A percentile compares a stretch with the other conserved stretches of the same genome.
These are phyloP conservation scores for Villa cingulata DNA, from an alignment of 2,888 invertebrate species.

Conservation along the genomic window DNA sequence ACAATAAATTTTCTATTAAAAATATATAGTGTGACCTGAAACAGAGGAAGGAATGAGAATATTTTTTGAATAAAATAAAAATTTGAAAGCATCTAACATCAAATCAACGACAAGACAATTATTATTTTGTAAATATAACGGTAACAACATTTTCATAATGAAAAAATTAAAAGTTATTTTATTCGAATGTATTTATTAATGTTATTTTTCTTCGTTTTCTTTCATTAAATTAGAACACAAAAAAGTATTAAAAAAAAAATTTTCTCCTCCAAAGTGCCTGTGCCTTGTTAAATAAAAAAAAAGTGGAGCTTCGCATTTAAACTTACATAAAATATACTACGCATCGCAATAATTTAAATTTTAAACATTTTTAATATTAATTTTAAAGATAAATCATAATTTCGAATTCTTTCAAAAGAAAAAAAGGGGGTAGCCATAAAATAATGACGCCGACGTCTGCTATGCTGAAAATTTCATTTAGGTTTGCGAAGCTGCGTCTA, in stretches of 20 bases:
- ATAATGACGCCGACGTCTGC: not conserved
- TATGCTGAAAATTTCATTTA: not conserved
- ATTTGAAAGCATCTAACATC: too few species aligned
- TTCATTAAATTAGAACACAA: not conserved
- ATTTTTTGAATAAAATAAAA: too few species aligned
- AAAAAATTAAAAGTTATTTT: not conserved
- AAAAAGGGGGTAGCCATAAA: too few species aligned
- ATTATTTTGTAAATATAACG: too few species aligned
- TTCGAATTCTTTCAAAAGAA: not conserved
- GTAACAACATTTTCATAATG: conserved; percentile 3
- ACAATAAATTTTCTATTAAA: too few species aligned
- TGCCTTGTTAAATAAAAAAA: conserved; percentile 10
- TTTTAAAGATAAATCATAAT: not conserved
- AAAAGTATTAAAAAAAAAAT: too few species aligned
- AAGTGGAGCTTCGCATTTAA: not conserved
- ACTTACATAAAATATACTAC: not conserved
- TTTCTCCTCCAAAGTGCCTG: conserved; percentile 7
- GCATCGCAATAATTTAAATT: conserved; percentile 1
- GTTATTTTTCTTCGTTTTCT: conserved; percentile 2
- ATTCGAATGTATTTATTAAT: not conserved
- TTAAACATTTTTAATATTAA: not conserved
- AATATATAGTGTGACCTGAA: too few species aligned
- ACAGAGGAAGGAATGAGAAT: too few species aligned
- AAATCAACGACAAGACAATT: too few species aligned
- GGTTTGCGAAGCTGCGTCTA: not conserved